Conservation (phyloP, 2,888 invertebrate species). For the Didymodactylos carnosus region DNA sequence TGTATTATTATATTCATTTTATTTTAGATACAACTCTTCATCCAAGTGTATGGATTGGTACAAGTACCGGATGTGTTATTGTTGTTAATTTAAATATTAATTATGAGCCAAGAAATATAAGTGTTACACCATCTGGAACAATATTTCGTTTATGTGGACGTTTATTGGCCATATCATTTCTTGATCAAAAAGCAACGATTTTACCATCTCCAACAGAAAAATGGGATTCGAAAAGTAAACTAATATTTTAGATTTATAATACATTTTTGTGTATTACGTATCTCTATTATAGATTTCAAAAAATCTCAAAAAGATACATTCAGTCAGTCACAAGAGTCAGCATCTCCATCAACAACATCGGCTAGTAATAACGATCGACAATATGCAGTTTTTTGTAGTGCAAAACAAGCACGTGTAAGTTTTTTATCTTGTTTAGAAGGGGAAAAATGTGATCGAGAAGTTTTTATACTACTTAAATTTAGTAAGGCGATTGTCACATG, state of each 20-base stretch:
- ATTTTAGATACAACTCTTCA: slow-evolving; percentile 55
- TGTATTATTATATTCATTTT: not conserved
- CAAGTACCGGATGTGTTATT: slow-evolving; percentile 80
- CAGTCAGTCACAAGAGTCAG: not conserved
- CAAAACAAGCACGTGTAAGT: not conserved
- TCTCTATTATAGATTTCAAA: not conserved
- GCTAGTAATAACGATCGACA: not conserved
- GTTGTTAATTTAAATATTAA: slow-evolving; percentile 60
- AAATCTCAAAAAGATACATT: not conserved
- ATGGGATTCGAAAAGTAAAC: not conserved
- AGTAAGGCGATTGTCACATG: too few species aligned
- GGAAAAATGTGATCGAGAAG: too few species aligned
- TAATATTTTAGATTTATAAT: not conserved
- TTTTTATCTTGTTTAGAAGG: not conserved
- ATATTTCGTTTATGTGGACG: slow-evolving; percentile 87
- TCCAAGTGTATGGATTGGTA: slow-evolving; percentile 92
- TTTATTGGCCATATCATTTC: slow-evolving; percentile 76
- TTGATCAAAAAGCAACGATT: slow-evolving; percentile 78
- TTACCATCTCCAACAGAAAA: slow-evolving; percentile 35
- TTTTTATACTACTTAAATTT: too few species aligned
- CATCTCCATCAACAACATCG: not conserved
- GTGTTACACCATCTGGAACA: slow-evolving; percentile 50
- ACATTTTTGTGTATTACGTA: not conserved
- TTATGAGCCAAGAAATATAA: slow-evolving; percentile 19
- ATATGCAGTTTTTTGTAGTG: not conserved